Evolutionary conservation across 2,113 vertebrate species (phyloP).

Genomic region (Passer domesticus): DNA sequence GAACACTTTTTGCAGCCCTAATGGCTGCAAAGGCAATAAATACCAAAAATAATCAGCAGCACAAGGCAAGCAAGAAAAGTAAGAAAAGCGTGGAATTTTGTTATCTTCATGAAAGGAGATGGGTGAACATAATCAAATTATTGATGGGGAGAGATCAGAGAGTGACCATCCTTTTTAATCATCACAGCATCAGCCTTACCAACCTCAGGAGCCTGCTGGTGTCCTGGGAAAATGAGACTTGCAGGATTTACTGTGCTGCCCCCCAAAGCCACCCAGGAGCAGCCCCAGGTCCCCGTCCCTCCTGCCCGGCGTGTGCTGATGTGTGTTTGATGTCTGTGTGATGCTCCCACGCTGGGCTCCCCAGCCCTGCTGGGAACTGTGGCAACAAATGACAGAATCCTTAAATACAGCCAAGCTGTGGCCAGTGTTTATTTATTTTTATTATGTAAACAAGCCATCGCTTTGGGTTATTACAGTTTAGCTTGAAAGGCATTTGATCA

Average conservation of each 20-base stretch:
- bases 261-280: neutral
- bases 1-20: neutral
- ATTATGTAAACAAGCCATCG: slow-evolving; percentile 55
- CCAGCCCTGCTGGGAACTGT: neutral
- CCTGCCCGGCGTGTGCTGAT: neutral
- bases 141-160: neutral
- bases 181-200: neutral
- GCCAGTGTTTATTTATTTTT: slow-evolving; percentile 66
- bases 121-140: neutral
- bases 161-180: neutral
- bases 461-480: slow-evolving; percentile 37
- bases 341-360: slow-evolving; percentile 2
- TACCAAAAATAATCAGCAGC: neutral
- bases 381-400: slow-evolving; percentile 57
- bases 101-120: neutral
- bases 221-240: neutral
- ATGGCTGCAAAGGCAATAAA: neutral
- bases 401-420: slow-evolving; percentile 40
- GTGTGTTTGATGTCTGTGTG: neutral
- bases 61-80: neutral
- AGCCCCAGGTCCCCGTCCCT: neutral
- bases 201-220: neutral
- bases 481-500: slow-evolving; percentile 11
- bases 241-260: neutral
- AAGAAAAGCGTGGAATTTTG: neutral